These are phyloP conservation scores for Macquaria ambigua DNA, from an alignment of 2,113 vertebrate genomes.

Conservation along the genomic window DNA sequence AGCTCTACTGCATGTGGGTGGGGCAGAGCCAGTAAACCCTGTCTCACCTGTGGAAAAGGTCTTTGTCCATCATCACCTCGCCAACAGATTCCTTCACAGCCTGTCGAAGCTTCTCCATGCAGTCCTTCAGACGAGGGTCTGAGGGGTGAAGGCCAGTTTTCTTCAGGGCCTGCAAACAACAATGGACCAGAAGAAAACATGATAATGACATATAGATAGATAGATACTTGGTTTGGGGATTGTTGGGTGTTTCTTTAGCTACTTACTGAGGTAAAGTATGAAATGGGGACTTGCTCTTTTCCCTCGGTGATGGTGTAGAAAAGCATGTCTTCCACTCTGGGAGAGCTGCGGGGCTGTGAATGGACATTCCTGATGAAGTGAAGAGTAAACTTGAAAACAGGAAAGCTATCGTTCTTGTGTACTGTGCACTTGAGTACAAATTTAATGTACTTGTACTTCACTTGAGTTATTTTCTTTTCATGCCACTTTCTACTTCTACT, in stretches of 20 bases:
- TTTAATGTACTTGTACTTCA: too few relatives aligned
- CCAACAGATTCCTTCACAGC: slow-evolving; percentile 81
- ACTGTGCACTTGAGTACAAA: too few relatives aligned
- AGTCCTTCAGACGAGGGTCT: slow-evolving; percentile 88
- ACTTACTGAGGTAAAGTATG: slow-evolving; percentile 88
- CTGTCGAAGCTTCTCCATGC: slow-evolving; percentile 84
- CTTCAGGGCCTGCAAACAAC: slow-evolving; percentile 82
- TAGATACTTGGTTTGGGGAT: background rate
- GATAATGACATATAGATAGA: background rate
- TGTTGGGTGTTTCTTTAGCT: background rate
- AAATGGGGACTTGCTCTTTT: slow-evolving; percentile 86
- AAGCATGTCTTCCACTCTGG: slow-evolving; percentile 87
- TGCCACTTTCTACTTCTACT: background rate
- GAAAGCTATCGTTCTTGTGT: background rate
- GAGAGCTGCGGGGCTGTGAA: slow-evolving; percentile 77
- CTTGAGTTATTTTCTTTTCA: background rate
- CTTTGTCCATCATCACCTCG: slow-evolving; percentile 87
- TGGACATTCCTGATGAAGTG: slow-evolving; percentile 65
- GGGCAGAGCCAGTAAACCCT: background rate
- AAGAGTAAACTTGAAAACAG: slow-evolving; percentile 35
- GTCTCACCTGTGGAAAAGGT: slow-evolving; percentile 88
- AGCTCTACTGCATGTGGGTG: background rate
- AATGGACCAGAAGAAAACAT: background rate
- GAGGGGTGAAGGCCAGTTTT: slow-evolving; percentile 88
- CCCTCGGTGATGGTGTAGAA: slow-evolving; percentile 91